Evolutionary conservation across 2,888 invertebrate species (phyloP).

Genomic region (Euplagia quadripunctaria): DNA sequence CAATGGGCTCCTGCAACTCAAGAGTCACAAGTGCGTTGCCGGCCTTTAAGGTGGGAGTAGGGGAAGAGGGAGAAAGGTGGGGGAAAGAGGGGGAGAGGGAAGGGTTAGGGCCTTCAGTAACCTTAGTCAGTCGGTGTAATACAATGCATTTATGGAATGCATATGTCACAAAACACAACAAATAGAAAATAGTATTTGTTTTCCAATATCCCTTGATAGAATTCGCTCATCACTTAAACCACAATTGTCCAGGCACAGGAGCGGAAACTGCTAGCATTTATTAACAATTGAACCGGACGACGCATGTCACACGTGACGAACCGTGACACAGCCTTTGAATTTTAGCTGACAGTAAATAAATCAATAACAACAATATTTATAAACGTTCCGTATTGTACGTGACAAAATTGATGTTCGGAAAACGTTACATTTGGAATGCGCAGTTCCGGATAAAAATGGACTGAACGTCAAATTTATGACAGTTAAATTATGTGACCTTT

Average conservation of each 20-base stretch:
- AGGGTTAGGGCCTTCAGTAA: no score
- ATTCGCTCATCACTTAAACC: constrained; percentile 17
- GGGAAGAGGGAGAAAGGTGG: no score
- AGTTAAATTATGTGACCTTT: no score
- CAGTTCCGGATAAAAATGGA: neutral
- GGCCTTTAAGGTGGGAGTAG: no score
- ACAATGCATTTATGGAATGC: no score
- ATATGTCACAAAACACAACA: no score
- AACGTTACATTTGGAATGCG: constrained; percentile 1
- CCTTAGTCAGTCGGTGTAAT: no score
- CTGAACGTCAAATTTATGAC: neutral
- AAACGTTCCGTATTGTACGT: constrained; percentile 7
- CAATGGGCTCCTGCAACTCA: no score
- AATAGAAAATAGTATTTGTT: neutral
- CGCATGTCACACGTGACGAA: constrained; percentile 50
- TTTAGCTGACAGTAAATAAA: constrained; percentile 17
- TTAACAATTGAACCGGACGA: constrained; percentile 54
- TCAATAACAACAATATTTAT: constrained; percentile 17
- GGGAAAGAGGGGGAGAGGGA: no score
- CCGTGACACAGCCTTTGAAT: constrained; percentile 15
- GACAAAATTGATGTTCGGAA: neutral
- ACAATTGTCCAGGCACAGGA: neutral
- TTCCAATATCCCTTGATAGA: fast-evolving
- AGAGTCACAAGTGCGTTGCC: no score
- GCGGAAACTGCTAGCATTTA: constrained; percentile 33